phyloP scores from a whole-genome alignment of 1,140 invertebrate genomes.

The Orius laevigatus region DNA sequence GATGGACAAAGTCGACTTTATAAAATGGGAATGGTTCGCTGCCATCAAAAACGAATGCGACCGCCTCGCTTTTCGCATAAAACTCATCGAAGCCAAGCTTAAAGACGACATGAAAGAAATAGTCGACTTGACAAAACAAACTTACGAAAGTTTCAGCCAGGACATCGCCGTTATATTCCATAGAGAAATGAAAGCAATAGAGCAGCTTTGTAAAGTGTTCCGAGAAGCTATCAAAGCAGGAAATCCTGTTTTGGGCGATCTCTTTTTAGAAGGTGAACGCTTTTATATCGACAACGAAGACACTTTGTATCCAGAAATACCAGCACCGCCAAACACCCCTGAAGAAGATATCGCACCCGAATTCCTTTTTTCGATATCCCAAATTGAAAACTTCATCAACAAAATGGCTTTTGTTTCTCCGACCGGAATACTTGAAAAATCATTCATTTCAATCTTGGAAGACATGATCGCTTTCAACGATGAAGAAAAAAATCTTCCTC shows the following conservation, averaged over 20 bases:
- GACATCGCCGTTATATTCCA: constrained; percentile 25
- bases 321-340: constrained; percentile 8
- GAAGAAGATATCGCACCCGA: constrained; percentile 22
- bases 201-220: constrained; percentile 33
- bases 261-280: constrained; percentile 30
- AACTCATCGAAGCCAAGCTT: constrained; percentile 24
- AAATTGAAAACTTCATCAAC: constrained; percentile 28
- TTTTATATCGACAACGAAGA: constrained; percentile 24
- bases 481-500: constrained; percentile 30
- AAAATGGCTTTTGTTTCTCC: constrained; percentile 35
- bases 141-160: background rate
- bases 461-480: constrained; percentile 29
- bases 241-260: constrained; percentile 27
- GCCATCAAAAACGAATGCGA: constrained; percentile 34
- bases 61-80: constrained; percentile 29
- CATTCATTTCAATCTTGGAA: constrained; percentile 7
- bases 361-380: constrained; percentile 5
- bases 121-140: background rate
- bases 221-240: constrained; percentile 36
- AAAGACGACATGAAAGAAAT: constrained; percentile 2
- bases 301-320: constrained; percentile 9
- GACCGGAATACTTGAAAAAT: constrained; percentile 27
- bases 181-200: constrained; percentile 35
- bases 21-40: constrained; percentile 10
- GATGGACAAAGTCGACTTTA: constrained; percentile 1